Conservation (phyloP, 2,113 vertebrate species). For the Melanostigma gelatinosum region DNA sequence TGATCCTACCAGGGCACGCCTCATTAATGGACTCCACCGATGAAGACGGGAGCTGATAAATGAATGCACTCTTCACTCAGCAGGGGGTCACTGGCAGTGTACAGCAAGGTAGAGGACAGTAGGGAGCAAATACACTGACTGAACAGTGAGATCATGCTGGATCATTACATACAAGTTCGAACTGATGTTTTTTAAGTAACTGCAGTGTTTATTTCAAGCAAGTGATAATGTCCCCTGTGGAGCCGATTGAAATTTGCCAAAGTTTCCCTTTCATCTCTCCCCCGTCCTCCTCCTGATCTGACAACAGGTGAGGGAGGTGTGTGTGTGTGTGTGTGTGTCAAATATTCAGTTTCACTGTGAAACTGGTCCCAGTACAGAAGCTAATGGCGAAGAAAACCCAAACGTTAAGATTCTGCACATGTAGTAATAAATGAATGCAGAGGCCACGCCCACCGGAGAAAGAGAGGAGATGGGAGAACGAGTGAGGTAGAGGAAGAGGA, state of each 20-base stretch:
- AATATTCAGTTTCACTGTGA: not conserved
- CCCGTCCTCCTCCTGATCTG: not conserved
- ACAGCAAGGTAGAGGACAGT: constrained; percentile 3
- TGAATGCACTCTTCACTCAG: constrained; percentile 49
- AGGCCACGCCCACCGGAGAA: constrained; percentile 17
- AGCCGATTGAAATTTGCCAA: not conserved
- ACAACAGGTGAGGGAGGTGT: not conserved
- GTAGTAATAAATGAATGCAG: constrained; percentile 48
- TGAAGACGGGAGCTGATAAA: constrained; percentile 59
- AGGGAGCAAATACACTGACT: not conserved
- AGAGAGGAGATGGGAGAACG: constrained; percentile 1
- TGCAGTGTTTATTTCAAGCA: not conserved
- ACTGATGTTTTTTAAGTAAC: not conserved
- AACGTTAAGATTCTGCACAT: constrained; percentile 44
- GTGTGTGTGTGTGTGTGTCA: not conserved
- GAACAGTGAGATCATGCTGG: not conserved
- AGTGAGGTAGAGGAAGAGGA: not conserved
- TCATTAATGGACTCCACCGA: constrained; percentile 70
- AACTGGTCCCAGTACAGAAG: too few relatives aligned
- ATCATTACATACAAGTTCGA: not conserved
- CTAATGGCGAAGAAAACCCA: not conserved
- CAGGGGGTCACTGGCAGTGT: constrained; percentile 28
- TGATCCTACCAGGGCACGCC: constrained; percentile 62
- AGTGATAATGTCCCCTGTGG: not conserved
- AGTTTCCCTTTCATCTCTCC: not conserved